Evolutionary conservation across 1,140 invertebrate species (phyloP).

Genomic region (Drosophila rufa): DNA sequence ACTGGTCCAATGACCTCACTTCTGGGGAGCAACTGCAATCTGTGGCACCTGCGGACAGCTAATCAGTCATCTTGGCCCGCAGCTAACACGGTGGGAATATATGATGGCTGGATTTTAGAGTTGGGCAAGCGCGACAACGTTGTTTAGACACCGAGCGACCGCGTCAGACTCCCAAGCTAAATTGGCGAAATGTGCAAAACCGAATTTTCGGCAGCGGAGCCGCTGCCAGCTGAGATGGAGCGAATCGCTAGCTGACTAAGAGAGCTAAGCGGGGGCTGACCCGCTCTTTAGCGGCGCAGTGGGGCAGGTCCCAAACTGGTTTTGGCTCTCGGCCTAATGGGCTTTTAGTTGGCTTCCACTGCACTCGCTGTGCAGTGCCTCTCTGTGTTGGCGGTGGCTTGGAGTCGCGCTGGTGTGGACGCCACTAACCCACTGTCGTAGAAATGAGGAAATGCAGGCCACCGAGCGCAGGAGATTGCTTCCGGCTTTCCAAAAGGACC

Average conservation of each 20-base stretch:
- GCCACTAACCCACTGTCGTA: slow-evolving; percentile 61
- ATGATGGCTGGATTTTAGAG: not conserved
- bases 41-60: slow-evolving; percentile 35
- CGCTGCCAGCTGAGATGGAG: slow-evolving; percentile 44
- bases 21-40: slow-evolving; percentile 15
- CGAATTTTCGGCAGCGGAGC: slow-evolving; percentile 56
- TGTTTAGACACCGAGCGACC: slow-evolving; percentile 61
- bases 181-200: slow-evolving; percentile 74
- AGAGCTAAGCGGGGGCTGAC: slow-evolving; percentile 60
- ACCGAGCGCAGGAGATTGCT: slow-evolving; percentile 17
- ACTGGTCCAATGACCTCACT: slow-evolving; percentile 50
- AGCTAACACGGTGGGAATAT: not conserved
- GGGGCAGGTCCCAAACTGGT: slow-evolving; percentile 46
- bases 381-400: not conserved
- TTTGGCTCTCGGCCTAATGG: slow-evolving; percentile 31
- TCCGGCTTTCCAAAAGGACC: slow-evolving; percentile 60
- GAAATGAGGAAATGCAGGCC: slow-evolving; percentile 67
- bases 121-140: slow-evolving; percentile 48
- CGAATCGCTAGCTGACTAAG: slow-evolving; percentile 43
- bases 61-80: slow-evolving; percentile 27
- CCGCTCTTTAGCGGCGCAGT: slow-evolving; percentile 52
- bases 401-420: not conserved
- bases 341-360: slow-evolving; percentile 27
- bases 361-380: slow-evolving; percentile 14
- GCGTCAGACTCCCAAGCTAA: slow-evolving; percentile 57